Percentiles rank a stretch among this genome's conserved stretches.
phyloP scores from a whole-genome alignment of 2,113 vertebrate genomes.

The Carassius auratus region DNA sequence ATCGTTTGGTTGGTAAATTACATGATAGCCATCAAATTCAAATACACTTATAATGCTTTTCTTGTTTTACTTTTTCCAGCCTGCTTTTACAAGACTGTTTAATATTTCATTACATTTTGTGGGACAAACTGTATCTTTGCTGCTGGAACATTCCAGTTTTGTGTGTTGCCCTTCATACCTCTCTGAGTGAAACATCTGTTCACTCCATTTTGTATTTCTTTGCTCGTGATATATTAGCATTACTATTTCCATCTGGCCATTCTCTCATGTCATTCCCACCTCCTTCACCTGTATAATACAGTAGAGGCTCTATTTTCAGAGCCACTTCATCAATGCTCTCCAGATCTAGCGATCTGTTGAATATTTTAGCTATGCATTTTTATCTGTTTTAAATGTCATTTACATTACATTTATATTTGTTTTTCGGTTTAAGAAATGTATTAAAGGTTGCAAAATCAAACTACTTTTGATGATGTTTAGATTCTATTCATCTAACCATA shows the following conservation, averaged over 20 bases:
- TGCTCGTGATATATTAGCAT: slow-evolving; percentile 51
- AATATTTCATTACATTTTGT: background rate
- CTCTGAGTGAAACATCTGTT: slow-evolving; percentile 42
- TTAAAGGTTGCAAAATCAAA: background rate
- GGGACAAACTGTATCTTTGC: background rate
- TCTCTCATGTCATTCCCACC: slow-evolving; percentile 33
- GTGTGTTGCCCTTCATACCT: slow-evolving; percentile 27
- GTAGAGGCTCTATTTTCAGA: slow-evolving; percentile 56
- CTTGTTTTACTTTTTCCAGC: background rate
- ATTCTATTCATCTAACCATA: background rate
- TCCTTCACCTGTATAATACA: slow-evolving; percentile 48
- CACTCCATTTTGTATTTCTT: slow-evolving; percentile 46
- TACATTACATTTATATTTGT: slow-evolving; percentile 1
- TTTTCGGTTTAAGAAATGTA: background rate
- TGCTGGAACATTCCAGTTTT: background rate
- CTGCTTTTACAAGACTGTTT: background rate
- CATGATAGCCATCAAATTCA: background rate
- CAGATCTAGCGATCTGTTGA: slow-evolving; percentile 49
- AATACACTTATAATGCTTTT: background rate
- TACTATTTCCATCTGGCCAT: slow-evolving; percentile 46
- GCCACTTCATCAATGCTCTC: slow-evolving; percentile 48
- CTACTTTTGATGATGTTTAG: background rate
- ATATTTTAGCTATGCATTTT: slow-evolving; percentile 54
- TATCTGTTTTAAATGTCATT: background rate
- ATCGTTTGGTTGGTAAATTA: slow-evolving; percentile 58